Conservation (phyloP, 2,797 vertebrate genomes). For the Ispidina lecontei region DNA sequence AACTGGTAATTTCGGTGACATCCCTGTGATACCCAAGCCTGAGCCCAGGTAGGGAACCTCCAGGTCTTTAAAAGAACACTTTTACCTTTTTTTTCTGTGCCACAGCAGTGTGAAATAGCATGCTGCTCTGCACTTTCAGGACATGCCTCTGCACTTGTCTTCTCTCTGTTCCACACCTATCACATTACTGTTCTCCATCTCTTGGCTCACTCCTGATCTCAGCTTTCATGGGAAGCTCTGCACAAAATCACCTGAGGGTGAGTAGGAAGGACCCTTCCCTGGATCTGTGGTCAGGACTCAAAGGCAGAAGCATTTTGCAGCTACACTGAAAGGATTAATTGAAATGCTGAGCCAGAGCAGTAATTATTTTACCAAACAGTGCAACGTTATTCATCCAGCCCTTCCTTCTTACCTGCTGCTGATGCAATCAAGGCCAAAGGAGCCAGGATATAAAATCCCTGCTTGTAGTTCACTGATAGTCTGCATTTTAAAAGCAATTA, state of each 20-base stretch:
- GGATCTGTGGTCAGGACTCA: neutral
- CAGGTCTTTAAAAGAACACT: neutral
- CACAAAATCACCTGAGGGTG: neutral
- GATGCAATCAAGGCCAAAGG: conserved; percentile 53
- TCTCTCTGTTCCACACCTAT: neutral
- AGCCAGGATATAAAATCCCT: conserved; percentile 64
- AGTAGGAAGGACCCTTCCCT: neutral
- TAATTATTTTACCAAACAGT: conserved; percentile 66
- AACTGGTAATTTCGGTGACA: neutral
- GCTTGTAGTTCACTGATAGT: neutral
- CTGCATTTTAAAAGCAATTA: conserved; percentile 59
- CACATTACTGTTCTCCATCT: neutral
- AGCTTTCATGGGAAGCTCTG: neutral
- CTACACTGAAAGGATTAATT: conserved; percentile 67
- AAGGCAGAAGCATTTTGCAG: conserved; percentile 32
- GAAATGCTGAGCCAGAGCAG: conserved; percentile 44
- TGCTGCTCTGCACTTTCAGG: neutral
- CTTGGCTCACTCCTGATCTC: neutral
- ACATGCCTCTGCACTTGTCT: neutral
- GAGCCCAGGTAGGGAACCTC: neutral
- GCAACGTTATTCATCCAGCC: conserved; percentile 43
- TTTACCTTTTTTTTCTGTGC: neutral
- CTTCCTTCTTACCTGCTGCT: conserved; percentile 53
- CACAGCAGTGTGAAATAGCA: neutral
- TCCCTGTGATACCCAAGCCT: neutral